These are phyloP conservation scores for Tauraco hartlaubi DNA, from an alignment of 2,797 vertebrate genomes.

Conservation along the genomic window DNA sequence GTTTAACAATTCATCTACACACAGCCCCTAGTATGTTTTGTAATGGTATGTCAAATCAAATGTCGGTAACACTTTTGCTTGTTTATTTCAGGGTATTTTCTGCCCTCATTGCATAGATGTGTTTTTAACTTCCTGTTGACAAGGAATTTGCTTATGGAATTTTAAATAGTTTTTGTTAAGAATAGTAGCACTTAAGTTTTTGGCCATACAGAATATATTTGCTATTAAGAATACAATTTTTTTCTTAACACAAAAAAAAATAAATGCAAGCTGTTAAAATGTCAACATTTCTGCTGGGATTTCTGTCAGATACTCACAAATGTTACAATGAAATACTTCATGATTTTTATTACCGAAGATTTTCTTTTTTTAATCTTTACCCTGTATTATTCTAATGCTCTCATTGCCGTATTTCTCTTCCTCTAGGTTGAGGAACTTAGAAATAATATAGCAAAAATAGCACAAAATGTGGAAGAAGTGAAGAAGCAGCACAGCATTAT, in stretches of 20 bases:
- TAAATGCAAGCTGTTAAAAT: neutral
- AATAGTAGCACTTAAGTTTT: neutral
- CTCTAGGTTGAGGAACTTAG: slow-evolving; percentile 92
- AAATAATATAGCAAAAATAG: slow-evolving; percentile 86
- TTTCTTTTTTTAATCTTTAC: neutral
- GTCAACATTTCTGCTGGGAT: neutral
- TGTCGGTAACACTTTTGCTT: neutral
- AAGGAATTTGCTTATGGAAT: neutral
- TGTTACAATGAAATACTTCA: neutral
- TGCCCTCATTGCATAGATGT: neutral
- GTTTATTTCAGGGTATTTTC: neutral
- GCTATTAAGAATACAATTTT: neutral
- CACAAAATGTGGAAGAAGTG: slow-evolving; percentile 90
- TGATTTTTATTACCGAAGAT: neutral
- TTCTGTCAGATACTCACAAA: neutral
- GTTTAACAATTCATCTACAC: neutral
- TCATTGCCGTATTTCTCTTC: neutral
- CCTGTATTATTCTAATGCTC: neutral
- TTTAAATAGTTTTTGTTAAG: neutral
- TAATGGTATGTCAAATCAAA: neutral
- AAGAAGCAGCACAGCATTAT: slow-evolving; percentile 95
- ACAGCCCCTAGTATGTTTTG: accelerated
- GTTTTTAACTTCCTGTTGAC: neutral
- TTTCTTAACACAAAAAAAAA: neutral
- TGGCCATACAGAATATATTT: neutral